These are phyloP conservation scores for Eupithecia subumbrata DNA, from an alignment of 2,888 invertebrate species.

Conservation along the genomic window DNA sequence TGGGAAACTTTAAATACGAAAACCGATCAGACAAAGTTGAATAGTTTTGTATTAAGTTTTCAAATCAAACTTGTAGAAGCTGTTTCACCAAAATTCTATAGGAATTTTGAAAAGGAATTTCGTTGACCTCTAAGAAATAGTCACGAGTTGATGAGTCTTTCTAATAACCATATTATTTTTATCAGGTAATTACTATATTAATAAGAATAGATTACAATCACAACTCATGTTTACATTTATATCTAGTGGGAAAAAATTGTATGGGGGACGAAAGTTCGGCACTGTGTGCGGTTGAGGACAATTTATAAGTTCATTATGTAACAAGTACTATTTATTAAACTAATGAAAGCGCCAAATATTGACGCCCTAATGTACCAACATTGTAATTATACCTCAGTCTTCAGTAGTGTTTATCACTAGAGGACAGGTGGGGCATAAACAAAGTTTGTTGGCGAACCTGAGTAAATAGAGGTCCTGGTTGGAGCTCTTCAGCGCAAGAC, in stretches of 20 bases:
- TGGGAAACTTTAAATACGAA: slow-evolving; percentile 4
- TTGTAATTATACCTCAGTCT: slow-evolving; percentile 44
- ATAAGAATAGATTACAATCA: too few species aligned
- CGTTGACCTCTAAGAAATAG: not conserved
- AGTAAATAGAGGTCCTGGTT: slow-evolving; percentile 59
- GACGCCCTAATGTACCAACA: slow-evolving; percentile 22
- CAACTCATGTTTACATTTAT: too few species aligned
- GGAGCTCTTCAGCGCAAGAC: slow-evolving; percentile 43
- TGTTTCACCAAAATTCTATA: not conserved
- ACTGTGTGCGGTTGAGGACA: not conserved
- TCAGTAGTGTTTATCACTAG: slow-evolving; percentile 53
- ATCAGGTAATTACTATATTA: too few species aligned
- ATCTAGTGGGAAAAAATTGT: too few species aligned
- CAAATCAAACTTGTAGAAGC: not conserved
- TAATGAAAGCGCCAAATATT: not conserved
- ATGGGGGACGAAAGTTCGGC: not conserved
- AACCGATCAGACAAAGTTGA: not conserved
- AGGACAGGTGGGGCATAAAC: slow-evolving; percentile 64
- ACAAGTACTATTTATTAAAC: not conserved
- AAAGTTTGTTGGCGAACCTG: slow-evolving; percentile 62
- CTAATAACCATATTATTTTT: too few species aligned
- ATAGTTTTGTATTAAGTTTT: not conserved
- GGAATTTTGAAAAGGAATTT: not conserved
- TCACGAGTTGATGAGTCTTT: not conserved
- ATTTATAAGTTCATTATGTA: not conserved